A percentile compares a stretch with the other conserved stretches of the same genome.
phyloP scores from a whole-genome alignment of 35 echinoderm and acorn worm species.

The Anneissia japonica region DNA sequence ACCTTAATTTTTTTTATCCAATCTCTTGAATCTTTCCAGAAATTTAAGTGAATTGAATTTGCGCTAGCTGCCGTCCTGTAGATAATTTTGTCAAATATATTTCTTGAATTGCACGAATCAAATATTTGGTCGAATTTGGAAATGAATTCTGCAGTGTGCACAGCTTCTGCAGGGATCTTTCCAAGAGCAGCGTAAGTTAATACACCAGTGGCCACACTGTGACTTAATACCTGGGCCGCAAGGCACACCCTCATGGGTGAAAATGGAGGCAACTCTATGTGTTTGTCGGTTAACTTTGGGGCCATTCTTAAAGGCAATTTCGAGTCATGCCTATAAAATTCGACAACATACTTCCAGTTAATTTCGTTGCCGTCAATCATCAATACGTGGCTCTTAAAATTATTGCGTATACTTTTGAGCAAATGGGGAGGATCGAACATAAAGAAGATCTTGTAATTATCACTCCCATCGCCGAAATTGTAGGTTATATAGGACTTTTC shows the following conservation, averaged over 20 bases:
- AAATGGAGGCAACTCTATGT: slow-evolving; percentile 3
- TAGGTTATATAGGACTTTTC: not conserved
- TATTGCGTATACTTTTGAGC: not conserved
- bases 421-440: slow-evolving; percentile 21
- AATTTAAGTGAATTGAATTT: not conserved
- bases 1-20: not conserved
- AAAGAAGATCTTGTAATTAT: not conserved
- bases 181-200: not conserved
- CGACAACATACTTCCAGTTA: slow-evolving; percentile 2
- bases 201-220: slow-evolving; percentile 2
- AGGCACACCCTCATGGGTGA: not conserved
- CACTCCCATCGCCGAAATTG: not conserved
- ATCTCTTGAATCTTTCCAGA: not conserved
- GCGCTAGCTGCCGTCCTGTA: not conserved
- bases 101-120: not conserved
- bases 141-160: not conserved
- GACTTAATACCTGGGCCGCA: slow-evolving; percentile 1
- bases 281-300: slow-evolving; percentile 2
- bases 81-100: not conserved
- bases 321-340: slow-evolving; percentile 6
- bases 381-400: not conserved
- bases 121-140: slow-evolving; percentile 5
- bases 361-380: not conserved
- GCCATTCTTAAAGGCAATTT: not conserved
- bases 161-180: not conserved